These are phyloP conservation scores for Agrochola lychnidis DNA, from an alignment of 2,888 invertebrate species.

Conservation along the genomic window DNA sequence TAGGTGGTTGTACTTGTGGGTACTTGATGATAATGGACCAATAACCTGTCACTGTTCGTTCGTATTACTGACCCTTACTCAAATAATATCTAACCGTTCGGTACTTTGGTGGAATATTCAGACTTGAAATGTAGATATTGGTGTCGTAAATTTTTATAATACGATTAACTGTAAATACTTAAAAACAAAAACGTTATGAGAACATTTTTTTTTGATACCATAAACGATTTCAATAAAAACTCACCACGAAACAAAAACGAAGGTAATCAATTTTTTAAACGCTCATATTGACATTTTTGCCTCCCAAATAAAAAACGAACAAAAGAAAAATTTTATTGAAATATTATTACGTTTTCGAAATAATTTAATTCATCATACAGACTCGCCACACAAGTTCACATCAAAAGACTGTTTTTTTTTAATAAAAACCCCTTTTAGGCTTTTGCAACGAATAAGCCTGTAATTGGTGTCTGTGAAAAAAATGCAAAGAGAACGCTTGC, in stretches of 20 bases:
- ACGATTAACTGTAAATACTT: background rate
- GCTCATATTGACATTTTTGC: background rate
- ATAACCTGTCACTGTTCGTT: slow-evolving; percentile 30
- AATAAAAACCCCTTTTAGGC: slow-evolving; percentile 32
- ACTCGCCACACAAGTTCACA: slow-evolving; percentile 20
- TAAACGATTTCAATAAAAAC: background rate
- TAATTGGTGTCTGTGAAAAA: slow-evolving; percentile 58
- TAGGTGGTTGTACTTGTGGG: background rate
- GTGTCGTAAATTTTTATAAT: background rate
- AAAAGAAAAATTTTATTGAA: slow-evolving; percentile 1
- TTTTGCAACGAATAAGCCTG: slow-evolving; percentile 45
- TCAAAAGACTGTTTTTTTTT: slow-evolving; percentile 47
- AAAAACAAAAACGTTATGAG: background rate
- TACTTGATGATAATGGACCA: slow-evolving; percentile 12
- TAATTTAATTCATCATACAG: slow-evolving; percentile 44
- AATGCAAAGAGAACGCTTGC: slow-evolving; percentile 32
- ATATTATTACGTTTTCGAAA: slow-evolving; percentile 17
- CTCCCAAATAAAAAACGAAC: slow-evolving; percentile 4
- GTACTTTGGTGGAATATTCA: background rate
- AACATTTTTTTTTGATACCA: background rate
- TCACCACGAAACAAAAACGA: background rate
- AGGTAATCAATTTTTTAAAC: background rate
- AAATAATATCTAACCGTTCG: slow-evolving; percentile 7
- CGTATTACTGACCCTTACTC: slow-evolving; percentile 37
- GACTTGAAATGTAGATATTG: background rate